These are phyloP conservation scores for Pyxicephalus adspersus DNA, from an alignment of 2,113 vertebrate genomes.

Conservation along the genomic window DNA sequence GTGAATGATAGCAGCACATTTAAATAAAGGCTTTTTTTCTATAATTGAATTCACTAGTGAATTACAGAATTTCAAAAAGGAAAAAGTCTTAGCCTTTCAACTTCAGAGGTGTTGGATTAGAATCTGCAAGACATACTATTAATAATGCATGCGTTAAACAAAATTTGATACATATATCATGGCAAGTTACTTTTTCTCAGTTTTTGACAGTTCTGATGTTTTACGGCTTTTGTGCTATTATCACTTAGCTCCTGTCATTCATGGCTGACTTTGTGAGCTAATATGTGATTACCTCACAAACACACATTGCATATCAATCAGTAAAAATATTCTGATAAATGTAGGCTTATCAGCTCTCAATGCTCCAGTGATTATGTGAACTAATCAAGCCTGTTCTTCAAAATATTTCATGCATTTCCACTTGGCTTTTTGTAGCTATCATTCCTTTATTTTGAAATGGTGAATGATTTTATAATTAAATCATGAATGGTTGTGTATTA, in stretches of 20 bases:
- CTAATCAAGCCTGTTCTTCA: slow-evolving; percentile 7
- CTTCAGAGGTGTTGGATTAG: too few species aligned
- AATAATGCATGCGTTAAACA: slow-evolving; percentile 1
- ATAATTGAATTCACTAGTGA: too few species aligned
- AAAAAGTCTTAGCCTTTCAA: too few species aligned
- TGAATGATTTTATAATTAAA: neutral
- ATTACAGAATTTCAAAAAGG: too few species aligned
- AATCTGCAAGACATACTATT: neutral
- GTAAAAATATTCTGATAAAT: slow-evolving; percentile 16
- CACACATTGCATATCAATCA: slow-evolving; percentile 7
- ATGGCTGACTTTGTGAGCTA: slow-evolving; percentile 31
- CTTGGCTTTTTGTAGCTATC: neutral
- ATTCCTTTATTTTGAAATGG: neutral
- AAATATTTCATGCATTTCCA: neutral
- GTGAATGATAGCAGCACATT: too few species aligned
- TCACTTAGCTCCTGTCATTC: neutral
- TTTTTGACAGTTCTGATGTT: slow-evolving; percentile 15
- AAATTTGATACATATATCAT: neutral
- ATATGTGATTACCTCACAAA: slow-evolving; percentile 14
- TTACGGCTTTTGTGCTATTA: slow-evolving; percentile 18
- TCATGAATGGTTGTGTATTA: too few species aligned
- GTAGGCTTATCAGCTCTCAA: neutral
- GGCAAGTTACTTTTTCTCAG: neutral
- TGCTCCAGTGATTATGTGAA: neutral
- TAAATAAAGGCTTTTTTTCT: too few species aligned